These are phyloP conservation scores for Melanophora roralis DNA, from an alignment of 2,888 invertebrate species.

Conservation along the genomic window DNA sequence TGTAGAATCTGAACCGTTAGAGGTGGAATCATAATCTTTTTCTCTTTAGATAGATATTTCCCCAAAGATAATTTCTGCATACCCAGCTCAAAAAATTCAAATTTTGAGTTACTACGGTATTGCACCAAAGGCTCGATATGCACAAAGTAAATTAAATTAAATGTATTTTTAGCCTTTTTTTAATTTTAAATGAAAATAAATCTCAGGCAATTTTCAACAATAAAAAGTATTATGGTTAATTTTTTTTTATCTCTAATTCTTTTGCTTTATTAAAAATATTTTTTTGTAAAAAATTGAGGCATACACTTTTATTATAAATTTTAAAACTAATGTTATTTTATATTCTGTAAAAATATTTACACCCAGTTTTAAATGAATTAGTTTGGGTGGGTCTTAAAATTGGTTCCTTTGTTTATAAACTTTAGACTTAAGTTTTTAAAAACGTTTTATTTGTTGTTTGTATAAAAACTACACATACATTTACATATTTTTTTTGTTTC, in stretches of 20 bases:
- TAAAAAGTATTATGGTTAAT: constrained; percentile 50
- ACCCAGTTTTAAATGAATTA: constrained; percentile 64
- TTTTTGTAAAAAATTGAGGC: constrained; percentile 54
- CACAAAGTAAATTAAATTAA: too few species aligned
- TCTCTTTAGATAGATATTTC: too few species aligned
- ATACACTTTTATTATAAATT: constrained; percentile 47
- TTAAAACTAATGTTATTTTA: constrained; percentile 20
- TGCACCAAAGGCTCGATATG: too few species aligned
- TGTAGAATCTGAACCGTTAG: too few species aligned
- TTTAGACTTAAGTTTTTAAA: constrained; percentile 33
- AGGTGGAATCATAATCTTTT: too few species aligned
- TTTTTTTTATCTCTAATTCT: constrained; percentile 62
- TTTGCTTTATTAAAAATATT: constrained; percentile 55
- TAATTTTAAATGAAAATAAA: too few species aligned
- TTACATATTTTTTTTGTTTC: constrained; percentile 54
- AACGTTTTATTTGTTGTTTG: constrained; percentile 19
- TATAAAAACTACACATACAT: constrained; percentile 53
- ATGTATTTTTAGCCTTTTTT: too few species aligned
- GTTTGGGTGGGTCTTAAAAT: constrained; percentile 48
- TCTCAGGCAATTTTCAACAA: too few species aligned
- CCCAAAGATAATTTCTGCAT: too few species aligned
- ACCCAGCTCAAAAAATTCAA: too few species aligned
- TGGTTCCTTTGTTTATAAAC: constrained; percentile 8
- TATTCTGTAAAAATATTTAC: constrained; percentile 65
- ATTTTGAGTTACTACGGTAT: too few species aligned